Evolutionary conservation across 2,888 invertebrate genomes (phyloP), one percentile per base, ranked within the genome.

Genomic region (Scotopteryx bipunctaria): DNA sequence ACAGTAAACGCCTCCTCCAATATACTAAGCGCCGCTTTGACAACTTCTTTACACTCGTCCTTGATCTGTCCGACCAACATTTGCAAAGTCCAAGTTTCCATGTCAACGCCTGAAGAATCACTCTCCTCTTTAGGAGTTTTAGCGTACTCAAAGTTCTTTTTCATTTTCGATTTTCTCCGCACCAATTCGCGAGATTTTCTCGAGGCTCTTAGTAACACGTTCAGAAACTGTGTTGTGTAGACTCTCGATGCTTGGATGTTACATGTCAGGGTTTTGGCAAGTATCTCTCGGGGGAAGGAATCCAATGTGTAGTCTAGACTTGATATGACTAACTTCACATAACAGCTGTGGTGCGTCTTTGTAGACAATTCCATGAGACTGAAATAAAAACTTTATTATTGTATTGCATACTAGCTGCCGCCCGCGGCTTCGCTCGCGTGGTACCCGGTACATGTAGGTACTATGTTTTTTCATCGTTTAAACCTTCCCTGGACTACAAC

Each of bases 1-100:
- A 97, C 94, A 82, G 97, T 97, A 75, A 96, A 96, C n/a, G 98
- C 97, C 89, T 99, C 99, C 72, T 98, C 96, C 32, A 99, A 89
- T 48, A 95, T 94, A 61, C 94, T 93, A 45, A 98, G 88, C 3
- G 98, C 97, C 5, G 95, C 93, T 63, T 95, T 90, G 5, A 95
- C 94, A 17, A 99, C 95, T 27, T 94, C 92, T 57, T 94, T 94
- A 51, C 95, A 96, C 55, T 93, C 91, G 77, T 99, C 99, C 62
- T 94, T 94, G 23, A 99, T 91, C 84, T 98, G 97, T 44, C 93
- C 93, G 13, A 97, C 94, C 40, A 99, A 91, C 70, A 97, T 87
- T 61, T 95, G 94, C 55, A 99, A 92, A 14, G 97, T 95, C 98
- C 99, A 99, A 14, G 93, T 92, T 61, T 94, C 93, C 81, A 96